phyloP scores from a whole-genome alignment of 2,113 vertebrate species.

The Scomber scombrus region DNA sequence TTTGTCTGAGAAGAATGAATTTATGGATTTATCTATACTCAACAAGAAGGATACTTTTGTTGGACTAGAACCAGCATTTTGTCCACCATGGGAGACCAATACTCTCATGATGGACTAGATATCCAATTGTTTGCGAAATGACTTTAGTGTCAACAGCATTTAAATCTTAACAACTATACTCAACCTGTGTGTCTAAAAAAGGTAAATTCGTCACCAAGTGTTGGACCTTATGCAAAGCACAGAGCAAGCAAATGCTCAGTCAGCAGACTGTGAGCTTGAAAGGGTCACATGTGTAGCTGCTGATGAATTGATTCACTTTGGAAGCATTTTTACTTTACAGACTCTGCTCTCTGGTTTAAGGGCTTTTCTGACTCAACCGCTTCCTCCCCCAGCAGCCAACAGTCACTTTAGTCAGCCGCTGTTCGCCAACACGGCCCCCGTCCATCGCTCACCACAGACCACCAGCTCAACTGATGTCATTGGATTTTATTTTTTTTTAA shows the following conservation, averaged over 20 bases:
- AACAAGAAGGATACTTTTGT: too few species aligned
- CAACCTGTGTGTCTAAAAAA: too few species aligned
- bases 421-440: not conserved
- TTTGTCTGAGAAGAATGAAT: not conserved
- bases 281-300: constrained; percentile 27
- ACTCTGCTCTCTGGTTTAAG: not conserved
- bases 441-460: not conserved
- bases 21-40: not conserved
- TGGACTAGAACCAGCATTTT: too few species aligned
- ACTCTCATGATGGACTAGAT: too few species aligned
- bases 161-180: too few species aligned
- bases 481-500: not conserved
- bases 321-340: not conserved
- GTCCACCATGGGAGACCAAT: too few species aligned
- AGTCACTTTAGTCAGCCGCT: constrained; percentile 8
- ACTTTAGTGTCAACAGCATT: too few species aligned
- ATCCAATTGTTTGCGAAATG: too few species aligned
- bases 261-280: constrained; percentile 16
- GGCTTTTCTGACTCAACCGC: constrained; percentile 3
- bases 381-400: not conserved
- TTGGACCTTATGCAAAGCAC: not conserved
- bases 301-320: constrained; percentile 21
- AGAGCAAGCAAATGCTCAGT: not conserved
- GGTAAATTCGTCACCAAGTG: not conserved
- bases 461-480: constrained; percentile 4